phyloP scores from a whole-genome alignment of 2,888 invertebrate species.

The Nezara viridula region DNA sequence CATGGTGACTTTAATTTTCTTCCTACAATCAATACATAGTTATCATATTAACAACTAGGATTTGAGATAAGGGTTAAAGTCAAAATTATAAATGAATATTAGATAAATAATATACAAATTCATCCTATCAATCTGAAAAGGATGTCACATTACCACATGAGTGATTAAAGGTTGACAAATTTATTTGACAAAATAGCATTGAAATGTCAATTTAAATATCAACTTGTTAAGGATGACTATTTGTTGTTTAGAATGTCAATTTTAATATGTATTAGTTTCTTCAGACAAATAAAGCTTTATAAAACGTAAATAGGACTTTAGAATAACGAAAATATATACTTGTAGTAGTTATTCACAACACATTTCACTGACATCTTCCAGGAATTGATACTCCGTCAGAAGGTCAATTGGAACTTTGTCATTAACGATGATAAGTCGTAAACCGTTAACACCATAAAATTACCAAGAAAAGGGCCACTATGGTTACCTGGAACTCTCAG shows the following conservation, averaged over 20 bases:
- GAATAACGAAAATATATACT: slow-evolving; percentile 34
- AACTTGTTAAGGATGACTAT: background rate
- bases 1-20: slow-evolving; percentile 45
- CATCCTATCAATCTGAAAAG: background rate
- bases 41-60: background rate
- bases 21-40: slow-evolving; percentile 23
- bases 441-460: slow-evolving; percentile 17
- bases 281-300: background rate
- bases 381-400: background rate
- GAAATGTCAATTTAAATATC: background rate
- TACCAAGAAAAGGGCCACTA: slow-evolving; percentile 46
- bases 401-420: background rate
- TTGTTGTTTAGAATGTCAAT: background rate
- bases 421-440: background rate
- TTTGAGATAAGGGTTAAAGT: background rate
- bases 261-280: background rate
- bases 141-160: slow-evolving; percentile 20
- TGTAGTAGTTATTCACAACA: slow-evolving; percentile 10
- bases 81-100: background rate
- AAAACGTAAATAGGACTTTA: slow-evolving; percentile 22
- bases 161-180: slow-evolving; percentile 23
- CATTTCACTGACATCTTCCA: slow-evolving; percentile 23
- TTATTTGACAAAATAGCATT: slow-evolving; percentile 11
- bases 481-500: slow-evolving; percentile 65
- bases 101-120: background rate